Percentiles rank a stretch among this genome's conserved stretches.
Evolutionary conservation across 1,140 invertebrate species (phyloP).

Genomic region (Drosophila kurseongensis): DNA sequence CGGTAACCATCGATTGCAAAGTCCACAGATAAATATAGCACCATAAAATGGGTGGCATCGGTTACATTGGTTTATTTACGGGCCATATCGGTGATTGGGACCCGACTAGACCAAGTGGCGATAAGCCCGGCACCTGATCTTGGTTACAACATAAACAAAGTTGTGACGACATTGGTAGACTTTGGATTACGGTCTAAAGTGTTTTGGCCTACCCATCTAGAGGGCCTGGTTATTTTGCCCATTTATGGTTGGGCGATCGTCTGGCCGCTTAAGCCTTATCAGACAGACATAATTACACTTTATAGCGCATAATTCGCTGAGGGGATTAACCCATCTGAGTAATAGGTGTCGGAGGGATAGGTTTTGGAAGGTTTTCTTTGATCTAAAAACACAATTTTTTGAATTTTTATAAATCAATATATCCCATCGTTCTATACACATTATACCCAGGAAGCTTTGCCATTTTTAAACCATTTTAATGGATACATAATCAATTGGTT

Average conservation of each 20-base stretch:
- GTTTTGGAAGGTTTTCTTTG: too few species aligned
- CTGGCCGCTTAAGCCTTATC: slow-evolving; percentile 33
- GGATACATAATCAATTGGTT: background rate
- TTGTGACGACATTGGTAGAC: slow-evolving; percentile 33
- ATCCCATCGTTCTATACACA: too few species aligned
- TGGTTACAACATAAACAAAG: slow-evolving; percentile 44
- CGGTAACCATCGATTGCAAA: slow-evolving; percentile 20
- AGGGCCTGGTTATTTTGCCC: slow-evolving; percentile 25
- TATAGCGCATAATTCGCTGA: slow-evolving; percentile 17
- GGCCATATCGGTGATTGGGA: slow-evolving; percentile 15
- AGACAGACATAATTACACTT: slow-evolving; percentile 28
- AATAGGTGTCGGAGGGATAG: background rate
- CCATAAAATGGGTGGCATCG: background rate
- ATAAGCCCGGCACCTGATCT: slow-evolving; percentile 28
- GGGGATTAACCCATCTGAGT: slow-evolving; percentile 22
- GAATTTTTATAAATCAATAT: background rate
- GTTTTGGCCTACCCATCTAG: slow-evolving; percentile 7
- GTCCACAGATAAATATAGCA: background rate
- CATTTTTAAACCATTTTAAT: background rate
- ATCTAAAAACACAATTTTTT: background rate
- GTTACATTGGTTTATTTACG: slow-evolving; percentile 27
- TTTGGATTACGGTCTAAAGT: slow-evolving; percentile 16
- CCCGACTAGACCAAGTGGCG: slow-evolving; percentile 9
- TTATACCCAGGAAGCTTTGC: too few species aligned
- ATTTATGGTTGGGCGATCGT: slow-evolving; percentile 17